These are phyloP conservation scores for Apistogramma diplotaenia DNA, from an alignment of 2,113 vertebrate species.

Conservation along the genomic window DNA sequence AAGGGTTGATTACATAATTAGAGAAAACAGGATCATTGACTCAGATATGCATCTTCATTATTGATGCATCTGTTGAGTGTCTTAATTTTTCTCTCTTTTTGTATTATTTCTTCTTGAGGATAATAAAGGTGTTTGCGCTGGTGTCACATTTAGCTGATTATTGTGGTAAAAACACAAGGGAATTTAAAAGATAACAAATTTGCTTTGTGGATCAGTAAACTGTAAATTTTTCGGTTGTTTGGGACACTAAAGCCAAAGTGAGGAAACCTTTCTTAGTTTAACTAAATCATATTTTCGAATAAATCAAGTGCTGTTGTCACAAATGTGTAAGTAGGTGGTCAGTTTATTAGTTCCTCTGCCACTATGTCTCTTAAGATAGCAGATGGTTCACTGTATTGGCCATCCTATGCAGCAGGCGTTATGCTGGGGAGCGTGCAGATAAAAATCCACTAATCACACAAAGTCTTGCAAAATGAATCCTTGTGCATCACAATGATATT, in stretches of 20 bases:
- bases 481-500: background rate
- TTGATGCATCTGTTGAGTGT: background rate
- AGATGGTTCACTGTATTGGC: background rate
- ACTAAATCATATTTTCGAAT: background rate
- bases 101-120: background rate
- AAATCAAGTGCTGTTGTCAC: background rate
- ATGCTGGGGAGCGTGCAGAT: background rate
- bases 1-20: constrained; percentile 53
- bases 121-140: background rate
- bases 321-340: background rate
- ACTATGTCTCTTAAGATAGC: background rate
- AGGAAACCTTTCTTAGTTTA: background rate
- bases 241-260: background rate
- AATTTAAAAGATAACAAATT: too few species aligned
- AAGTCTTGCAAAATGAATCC: background rate
- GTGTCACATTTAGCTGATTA: background rate
- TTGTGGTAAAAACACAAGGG: background rate
- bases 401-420: background rate
- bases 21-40: constrained; percentile 23
- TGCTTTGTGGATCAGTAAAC: too few species aligned
- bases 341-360: background rate
- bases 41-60: constrained; percentile 43
- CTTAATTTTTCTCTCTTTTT: background rate
- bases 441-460: background rate
- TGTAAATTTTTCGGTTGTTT: background rate